Base-by-base conservation (phyloP, 2,113 vertebrate species). In the Lanius collurio region DNA sequence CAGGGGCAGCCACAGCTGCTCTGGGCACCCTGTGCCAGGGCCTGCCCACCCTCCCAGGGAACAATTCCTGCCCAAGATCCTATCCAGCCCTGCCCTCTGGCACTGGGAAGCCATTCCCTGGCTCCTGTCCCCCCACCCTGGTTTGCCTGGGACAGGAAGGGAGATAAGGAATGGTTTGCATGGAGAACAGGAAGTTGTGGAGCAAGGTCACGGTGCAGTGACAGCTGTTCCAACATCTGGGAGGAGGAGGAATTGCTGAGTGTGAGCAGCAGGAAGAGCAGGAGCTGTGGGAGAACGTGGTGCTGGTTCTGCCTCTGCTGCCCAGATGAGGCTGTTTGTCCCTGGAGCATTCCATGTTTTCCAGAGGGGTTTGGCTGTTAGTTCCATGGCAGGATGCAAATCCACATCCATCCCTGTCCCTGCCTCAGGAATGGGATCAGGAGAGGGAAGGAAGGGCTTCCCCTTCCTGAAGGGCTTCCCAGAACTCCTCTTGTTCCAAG, bases 341-440 rank as follows among this genome's bases (percentile, higher is more conserved):
- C 6, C 49, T 56, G 73, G 3, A 15, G 37, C 63, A 0, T 10
- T 33, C 81, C 15, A 0, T 30, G 49, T 15, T 71, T 27, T 44
- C 86, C 59, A 63, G 6, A 62, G 63, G 64, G 21, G 2, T 56
- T 46, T 30, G 5, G 8, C 1, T 28, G 64, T 9, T 6, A 6
- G 18, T 41, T 50, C 65, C 39, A 0, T 4, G n/a, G 41, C 82
- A 50, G 70, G 42, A 16, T 50, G 68, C 62, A 67, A 31, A 71
- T 26, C 10, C 31, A 10, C 9, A 24, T 11, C 27, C 28, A 9
- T 42, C 64, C 49, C 15, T 37, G 1, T 42, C 41, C 7, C 12
- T 60, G n/a, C 41, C 49, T 12, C 0, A 3, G 30, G 71, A 33
- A 5, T 69, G 64, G 49, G 57, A 6, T 30, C 11, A 3, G 13